Evolutionary conservation across 2,797 vertebrate genomes (phyloP).

Genomic region (Chelonia mydas): DNA sequence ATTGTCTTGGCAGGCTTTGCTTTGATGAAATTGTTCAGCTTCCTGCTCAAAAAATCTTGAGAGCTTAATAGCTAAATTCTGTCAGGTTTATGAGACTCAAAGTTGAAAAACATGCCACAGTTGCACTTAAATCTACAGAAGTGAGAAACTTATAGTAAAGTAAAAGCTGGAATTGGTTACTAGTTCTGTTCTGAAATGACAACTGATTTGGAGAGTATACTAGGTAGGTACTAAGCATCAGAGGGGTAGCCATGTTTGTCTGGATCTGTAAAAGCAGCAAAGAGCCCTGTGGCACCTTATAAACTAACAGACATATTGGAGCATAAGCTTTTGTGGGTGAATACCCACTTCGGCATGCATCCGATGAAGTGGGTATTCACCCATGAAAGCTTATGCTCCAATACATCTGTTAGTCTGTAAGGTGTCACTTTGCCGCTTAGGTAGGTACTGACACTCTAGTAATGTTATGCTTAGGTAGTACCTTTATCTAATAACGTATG

Average conservation of each 20-base stretch:
- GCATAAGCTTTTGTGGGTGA: too few species aligned
- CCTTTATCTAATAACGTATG: background rate
- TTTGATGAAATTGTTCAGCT: background rate
- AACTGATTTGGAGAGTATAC: rapidly evolving
- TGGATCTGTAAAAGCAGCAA: too few species aligned
- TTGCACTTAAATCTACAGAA: background rate
- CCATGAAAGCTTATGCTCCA: too few species aligned
- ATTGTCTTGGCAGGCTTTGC: background rate
- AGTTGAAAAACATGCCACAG: background rate
- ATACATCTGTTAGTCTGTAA: too few species aligned
- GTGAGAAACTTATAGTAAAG: background rate
- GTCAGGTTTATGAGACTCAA: background rate
- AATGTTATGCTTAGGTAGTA: background rate
- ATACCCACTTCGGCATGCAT: too few species aligned
- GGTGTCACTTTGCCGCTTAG: background rate
- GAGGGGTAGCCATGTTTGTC: too few species aligned
- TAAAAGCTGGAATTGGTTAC: background rate
- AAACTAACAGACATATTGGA: too few species aligned
- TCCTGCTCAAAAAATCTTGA: background rate
- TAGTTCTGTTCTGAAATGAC: background rate
- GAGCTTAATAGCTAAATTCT: background rate
- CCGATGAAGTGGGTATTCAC: too few species aligned
- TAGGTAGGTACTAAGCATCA: background rate
- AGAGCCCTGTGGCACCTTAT: too few species aligned
- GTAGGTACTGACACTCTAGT: background rate